Evolutionary conservation across 2,888 invertebrate genomes (phyloP).

Genomic region (Hypomecis punctinalis): DNA sequence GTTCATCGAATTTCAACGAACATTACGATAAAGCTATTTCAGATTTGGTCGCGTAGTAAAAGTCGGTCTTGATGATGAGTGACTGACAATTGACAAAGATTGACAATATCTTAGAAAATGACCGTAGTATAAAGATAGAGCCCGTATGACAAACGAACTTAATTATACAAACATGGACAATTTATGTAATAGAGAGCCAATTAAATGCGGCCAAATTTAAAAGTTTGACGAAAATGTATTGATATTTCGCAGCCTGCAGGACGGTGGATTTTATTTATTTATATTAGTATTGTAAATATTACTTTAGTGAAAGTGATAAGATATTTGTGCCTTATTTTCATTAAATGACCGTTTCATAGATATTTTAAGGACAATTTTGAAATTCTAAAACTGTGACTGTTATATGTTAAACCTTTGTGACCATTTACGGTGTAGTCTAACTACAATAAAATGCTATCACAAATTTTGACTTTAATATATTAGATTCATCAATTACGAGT

Average conservation of each 20-base stretch:
- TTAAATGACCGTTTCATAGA: conserved; percentile 42
- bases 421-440: not conserved
- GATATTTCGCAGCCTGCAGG: conserved; percentile 36
- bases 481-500: not conserved
- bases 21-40: too few relatives aligned
- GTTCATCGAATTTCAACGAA: too few relatives aligned
- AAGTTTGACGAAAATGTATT: conserved; percentile 27
- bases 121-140: too few relatives aligned
- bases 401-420: not conserved
- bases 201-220: conserved; percentile 28
- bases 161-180: conserved; percentile 1
- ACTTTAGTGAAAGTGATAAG: conserved; percentile 65
- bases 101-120: too few relatives aligned
- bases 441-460: not conserved
- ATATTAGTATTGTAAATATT: conserved; percentile 65
- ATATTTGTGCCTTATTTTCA: conserved; percentile 70
- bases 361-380: conserved; percentile 30
- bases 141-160: too few relatives aligned
- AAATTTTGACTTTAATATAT: too few relatives aligned
- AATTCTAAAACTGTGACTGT: conserved; percentile 13
- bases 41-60: too few relatives aligned
- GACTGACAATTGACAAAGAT: too few relatives aligned
- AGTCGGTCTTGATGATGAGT: too few relatives aligned
- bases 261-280: conserved; percentile 56
- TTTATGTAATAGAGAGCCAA: not conserved